Evolutionary conservation across 2,797 vertebrate genomes (phyloP), one percentile per base, ranked within the genome.

Genomic region (Hemibagrus guttatus): DNA sequence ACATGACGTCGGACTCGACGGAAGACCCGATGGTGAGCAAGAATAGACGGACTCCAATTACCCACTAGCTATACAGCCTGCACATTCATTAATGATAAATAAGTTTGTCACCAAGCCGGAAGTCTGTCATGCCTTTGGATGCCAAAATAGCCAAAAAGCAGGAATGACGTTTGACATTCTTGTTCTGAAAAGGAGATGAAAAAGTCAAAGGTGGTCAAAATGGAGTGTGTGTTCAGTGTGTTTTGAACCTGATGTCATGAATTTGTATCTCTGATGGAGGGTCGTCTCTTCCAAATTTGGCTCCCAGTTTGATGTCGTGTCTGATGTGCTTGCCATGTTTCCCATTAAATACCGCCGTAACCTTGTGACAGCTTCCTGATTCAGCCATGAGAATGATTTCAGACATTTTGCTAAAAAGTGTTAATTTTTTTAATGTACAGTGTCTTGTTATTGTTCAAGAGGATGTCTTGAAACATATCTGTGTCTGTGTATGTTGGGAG

Each of bases 31-130:
- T 49, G 17, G 26, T 21, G 61, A 49, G 61, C 11, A 66, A 49
- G 49, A 81, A 81, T 66, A 81, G 61, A 17, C 21, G 23, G 76
- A 81, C 80, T 81, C 58, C 59, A 49, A 64, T 81, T 63, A 81
- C 79, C 39, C 79, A 49, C 79, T 49, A 59, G 76, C 54, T 39
- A 59, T 42, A 79, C 76, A 59, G 56, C 76, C 31, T 59, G 56
- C 12, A 8, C 31, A 23, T 79, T 79, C 76, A 79, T 79, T 59
- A 79, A 59, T 59, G 75, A 78, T 58, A 39, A 79, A 59, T 39
- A 23, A 79, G 78, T 63, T 42, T 81, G 56, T 42, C 58, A 46
- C 39, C 8, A 42, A 81, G 78, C 58, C 35, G 23, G 35, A 78
- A 78, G 56, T 52, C 52, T 35, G 74, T 54, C n/a, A 3, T 31